Percentiles rank a stretch among this genome's conserved stretches.
Conservation (phyloP, 1,140 invertebrate genomes). For the Kradibia gibbosae region DNA sequence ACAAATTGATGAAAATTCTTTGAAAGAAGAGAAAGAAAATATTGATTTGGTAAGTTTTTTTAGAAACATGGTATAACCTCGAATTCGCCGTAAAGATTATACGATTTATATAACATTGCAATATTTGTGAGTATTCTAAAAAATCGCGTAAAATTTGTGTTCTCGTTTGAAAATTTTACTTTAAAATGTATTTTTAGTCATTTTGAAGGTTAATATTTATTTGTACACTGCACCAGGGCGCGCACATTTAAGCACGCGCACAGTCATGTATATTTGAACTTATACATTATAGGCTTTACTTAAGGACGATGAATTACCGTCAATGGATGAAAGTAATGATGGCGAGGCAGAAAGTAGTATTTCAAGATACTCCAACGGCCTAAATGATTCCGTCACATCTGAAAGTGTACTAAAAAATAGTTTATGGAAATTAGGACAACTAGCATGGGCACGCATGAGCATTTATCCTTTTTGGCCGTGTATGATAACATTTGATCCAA, state of each 20-base stretch:
- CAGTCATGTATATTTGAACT: background rate
- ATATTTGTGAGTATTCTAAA: too few relatives aligned
- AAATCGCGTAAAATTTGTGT: too few relatives aligned
- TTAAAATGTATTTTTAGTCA: background rate
- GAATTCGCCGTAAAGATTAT: background rate
- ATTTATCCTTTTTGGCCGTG: slow-evolving; percentile 85
- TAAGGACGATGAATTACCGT: slow-evolving; percentile 17
- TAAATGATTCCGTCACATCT: background rate
- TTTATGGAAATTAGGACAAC: slow-evolving; percentile 72
- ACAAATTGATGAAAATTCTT: background rate
- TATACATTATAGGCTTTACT: background rate
- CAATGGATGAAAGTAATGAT: slow-evolving; percentile 9
- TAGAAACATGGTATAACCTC: slow-evolving; percentile 26
- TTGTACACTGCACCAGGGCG: too few relatives aligned
- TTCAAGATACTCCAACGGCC: background rate
- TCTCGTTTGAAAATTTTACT: too few relatives aligned
- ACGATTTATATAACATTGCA: background rate
- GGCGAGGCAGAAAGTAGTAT: slow-evolving; percentile 12
- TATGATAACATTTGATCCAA: slow-evolving; percentile 79
- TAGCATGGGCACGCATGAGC: slow-evolving; percentile 81
- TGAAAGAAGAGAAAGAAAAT: slow-evolving; percentile 20
- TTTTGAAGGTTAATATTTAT: background rate
- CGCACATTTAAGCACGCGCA: too few relatives aligned
- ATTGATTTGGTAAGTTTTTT: slow-evolving; percentile 18
- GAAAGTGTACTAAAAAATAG: slow-evolving; percentile 39